A percentile compares a stretch with the other conserved stretches of the same genome.
These are phyloP conservation scores for Calameuta filiformis DNA, from an alignment of 2,888 invertebrate genomes.

Conservation along the genomic window DNA sequence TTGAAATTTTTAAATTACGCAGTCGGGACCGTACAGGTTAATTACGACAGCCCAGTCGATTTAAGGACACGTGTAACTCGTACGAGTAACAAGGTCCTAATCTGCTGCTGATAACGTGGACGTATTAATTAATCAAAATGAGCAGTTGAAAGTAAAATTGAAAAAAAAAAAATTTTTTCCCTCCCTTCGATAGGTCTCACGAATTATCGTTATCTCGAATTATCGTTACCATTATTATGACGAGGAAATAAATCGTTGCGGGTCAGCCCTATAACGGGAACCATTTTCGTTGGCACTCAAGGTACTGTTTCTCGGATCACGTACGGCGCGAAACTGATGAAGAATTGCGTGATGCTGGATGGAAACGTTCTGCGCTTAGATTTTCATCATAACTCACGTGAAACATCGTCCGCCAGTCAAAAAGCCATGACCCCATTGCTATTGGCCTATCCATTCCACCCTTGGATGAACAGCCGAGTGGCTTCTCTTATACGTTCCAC, in stretches of 20 bases:
- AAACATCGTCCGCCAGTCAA: neutral
- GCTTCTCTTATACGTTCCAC: neutral
- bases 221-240: neutral
- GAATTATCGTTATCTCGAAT: neutral
- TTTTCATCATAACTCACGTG: neutral
- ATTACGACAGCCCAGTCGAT: neutral
- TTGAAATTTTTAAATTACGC: neutral
- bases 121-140: too few relatives aligned
- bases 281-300: neutral
- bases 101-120: too few relatives aligned
- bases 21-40: neutral
- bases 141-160: too few relatives aligned
- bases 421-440: neutral
- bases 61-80: neutral
- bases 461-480: neutral
- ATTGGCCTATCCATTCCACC: neutral
- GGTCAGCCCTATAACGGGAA: neutral
- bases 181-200: neutral
- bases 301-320: neutral
- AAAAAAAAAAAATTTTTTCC: neutral
- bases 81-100: too few relatives aligned
- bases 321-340: neutral
- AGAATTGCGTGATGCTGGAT: neutral
- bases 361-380: neutral
- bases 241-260: neutral